These are phyloP conservation scores for Elysia chlorotica DNA, from an alignment of 1,140 invertebrate genomes.

Conservation along the genomic window DNA sequence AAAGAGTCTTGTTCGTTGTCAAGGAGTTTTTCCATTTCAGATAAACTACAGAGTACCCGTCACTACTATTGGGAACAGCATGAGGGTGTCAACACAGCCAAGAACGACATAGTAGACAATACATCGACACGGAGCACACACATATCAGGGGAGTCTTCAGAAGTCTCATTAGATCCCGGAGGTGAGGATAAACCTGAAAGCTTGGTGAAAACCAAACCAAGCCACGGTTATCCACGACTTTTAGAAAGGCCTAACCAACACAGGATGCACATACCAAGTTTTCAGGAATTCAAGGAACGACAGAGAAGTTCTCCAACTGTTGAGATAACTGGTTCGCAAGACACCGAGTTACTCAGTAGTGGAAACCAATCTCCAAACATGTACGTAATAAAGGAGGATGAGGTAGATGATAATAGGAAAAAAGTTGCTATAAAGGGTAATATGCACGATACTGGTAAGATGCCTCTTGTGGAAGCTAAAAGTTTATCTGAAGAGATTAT, in stretches of 20 bases:
- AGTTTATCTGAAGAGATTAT: neutral
- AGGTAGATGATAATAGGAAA: neutral
- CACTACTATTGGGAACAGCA: too few relatives aligned
- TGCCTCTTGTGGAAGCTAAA: too few relatives aligned
- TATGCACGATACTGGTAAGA: too few relatives aligned
- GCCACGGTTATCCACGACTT: neutral
- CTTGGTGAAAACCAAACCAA: neutral
- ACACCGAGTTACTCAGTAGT: neutral
- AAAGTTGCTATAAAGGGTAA: too few relatives aligned
- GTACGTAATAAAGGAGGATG: neutral
- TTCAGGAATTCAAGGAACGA: conserved; percentile 17
- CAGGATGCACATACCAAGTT: conserved; percentile 21
- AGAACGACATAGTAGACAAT: neutral
- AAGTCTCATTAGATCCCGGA: neutral
- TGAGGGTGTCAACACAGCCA: too few relatives aligned
- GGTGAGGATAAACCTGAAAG: too few relatives aligned
- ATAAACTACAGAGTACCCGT: too few relatives aligned
- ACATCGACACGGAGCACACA: neutral
- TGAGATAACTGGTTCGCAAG: neutral
- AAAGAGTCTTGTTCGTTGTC: too few relatives aligned
- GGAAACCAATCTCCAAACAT: neutral
- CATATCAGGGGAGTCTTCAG: neutral
- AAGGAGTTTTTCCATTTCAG: neutral
- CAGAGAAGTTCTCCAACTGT: neutral
- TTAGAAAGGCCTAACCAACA: neutral